Conservation (phyloP, 2,113 vertebrate genomes). For the Morone chrysops region DNA sequence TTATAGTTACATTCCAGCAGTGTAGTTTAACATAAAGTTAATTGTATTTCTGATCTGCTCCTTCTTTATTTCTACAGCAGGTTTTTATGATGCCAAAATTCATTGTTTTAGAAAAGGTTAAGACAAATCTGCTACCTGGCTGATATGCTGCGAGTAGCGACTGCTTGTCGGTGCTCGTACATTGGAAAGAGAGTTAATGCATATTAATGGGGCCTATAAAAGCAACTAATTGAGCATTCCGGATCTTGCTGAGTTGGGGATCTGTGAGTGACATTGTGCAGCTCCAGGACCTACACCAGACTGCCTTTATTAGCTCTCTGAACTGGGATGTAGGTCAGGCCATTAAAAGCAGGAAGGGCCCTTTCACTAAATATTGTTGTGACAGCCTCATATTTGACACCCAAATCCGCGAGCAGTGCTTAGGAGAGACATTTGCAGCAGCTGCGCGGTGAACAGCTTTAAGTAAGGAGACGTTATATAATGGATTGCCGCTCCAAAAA, state of each 20-base stretch:
- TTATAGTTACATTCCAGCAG: neutral
- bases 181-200: conserved; percentile 82
- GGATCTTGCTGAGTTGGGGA: conserved; percentile 96
- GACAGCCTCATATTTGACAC: conserved; percentile 80
- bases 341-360: conserved; percentile 93
- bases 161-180: conserved; percentile 67
- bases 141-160: conserved; percentile 59
- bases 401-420: conserved; percentile 62
- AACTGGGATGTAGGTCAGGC: conserved; percentile 97
- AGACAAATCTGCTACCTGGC: conserved; percentile 57
- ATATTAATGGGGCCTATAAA: conserved; percentile 89
- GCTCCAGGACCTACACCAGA: conserved; percentile 96
- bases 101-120: conserved; percentile 1
- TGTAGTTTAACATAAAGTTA: neutral
- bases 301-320: conserved; percentile 93
- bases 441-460: conserved; percentile 36
- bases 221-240: conserved; percentile 96
- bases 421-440: conserved; percentile 51
- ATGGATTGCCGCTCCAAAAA: conserved; percentile 65
- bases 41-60: neutral
- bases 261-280: conserved; percentile 97
- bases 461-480: conserved; percentile 45
- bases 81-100: conserved; percentile 21
- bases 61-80: neutral
- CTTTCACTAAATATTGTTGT: conserved; percentile 77